These are phyloP conservation scores for Rhinella marina DNA, from an alignment of 2,797 vertebrate genomes.

Conservation along the genomic window DNA sequence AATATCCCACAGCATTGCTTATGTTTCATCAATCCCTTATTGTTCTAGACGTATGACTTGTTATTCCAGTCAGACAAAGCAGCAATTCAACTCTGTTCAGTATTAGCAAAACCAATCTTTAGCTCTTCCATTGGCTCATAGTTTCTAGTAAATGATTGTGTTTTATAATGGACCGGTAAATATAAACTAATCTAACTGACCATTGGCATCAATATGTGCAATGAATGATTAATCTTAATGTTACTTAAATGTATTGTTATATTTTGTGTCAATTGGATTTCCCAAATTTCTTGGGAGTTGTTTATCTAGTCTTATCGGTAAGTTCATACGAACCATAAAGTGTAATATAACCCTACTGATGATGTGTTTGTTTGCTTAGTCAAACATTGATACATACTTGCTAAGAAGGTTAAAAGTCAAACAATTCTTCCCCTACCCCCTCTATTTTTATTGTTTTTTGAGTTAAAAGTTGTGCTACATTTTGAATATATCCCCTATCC, in stretches of 20 bases:
- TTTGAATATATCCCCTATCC: too few relatives aligned
- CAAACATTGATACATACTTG: background rate
- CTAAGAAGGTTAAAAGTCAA: background rate
- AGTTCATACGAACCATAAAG: background rate
- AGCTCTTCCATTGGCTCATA: too few relatives aligned
- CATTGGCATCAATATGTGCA: background rate
- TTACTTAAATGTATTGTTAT: background rate
- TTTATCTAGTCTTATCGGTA: background rate
- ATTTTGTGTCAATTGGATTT: background rate
- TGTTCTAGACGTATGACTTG: background rate
- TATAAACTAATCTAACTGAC: background rate
- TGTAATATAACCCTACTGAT: background rate
- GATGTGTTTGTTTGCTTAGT: background rate
- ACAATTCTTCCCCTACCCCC: background rate
- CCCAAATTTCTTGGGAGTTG: background rate
- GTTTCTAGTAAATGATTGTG: too few relatives aligned
- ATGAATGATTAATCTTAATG: background rate
- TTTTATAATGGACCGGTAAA: background rate
- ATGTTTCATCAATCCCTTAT: background rate
- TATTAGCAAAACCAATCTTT: background rate
- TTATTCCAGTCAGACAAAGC: background rate
- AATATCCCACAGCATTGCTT: background rate
- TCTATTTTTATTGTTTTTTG: too few relatives aligned
- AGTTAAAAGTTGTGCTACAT: too few relatives aligned
- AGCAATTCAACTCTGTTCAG: background rate